These are phyloP conservation scores for Phenganax subtilis DNA, from an alignment of 92 coral and sea anemone species.

Conservation along the genomic window DNA sequence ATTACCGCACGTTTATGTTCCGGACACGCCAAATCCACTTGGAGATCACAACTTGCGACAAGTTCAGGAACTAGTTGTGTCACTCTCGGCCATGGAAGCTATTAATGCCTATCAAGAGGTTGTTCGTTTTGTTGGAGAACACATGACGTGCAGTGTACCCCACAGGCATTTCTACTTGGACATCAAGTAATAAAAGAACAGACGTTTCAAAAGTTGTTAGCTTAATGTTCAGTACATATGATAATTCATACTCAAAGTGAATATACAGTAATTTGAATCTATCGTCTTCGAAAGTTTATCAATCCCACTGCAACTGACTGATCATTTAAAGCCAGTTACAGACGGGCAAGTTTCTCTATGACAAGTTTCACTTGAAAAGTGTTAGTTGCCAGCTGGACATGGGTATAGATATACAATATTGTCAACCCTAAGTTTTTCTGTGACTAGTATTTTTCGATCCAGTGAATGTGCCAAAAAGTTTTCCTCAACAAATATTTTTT, in stretches of 20 bases:
- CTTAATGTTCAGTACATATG: background rate
- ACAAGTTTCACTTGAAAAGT: no score
- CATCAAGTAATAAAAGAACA: background rate
- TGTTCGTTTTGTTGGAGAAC: constrained; percentile 19
- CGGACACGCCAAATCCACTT: background rate
- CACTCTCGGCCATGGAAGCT: background rate
- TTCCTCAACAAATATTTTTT: no score
- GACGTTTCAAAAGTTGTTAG: background rate
- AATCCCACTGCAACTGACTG: background rate
- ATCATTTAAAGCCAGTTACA: background rate
- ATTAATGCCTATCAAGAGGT: constrained; percentile 5
- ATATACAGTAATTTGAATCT: background rate
- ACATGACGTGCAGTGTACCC: background rate
- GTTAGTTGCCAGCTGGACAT: no score
- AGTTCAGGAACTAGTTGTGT: background rate
- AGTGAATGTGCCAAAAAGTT: no score
- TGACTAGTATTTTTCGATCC: no score
- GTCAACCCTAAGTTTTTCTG: no score
- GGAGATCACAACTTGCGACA: background rate
- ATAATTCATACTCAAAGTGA: background rate
- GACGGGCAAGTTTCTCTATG: no score
- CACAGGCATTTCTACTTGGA: background rate
- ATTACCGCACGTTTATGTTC: background rate
- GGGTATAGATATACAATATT: no score
- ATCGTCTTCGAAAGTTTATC: background rate